Percentiles rank a stretch among this genome's conserved stretches.
Evolutionary conservation across 1,140 invertebrate species (phyloP).

Genomic region (Agrilus planipennis): DNA sequence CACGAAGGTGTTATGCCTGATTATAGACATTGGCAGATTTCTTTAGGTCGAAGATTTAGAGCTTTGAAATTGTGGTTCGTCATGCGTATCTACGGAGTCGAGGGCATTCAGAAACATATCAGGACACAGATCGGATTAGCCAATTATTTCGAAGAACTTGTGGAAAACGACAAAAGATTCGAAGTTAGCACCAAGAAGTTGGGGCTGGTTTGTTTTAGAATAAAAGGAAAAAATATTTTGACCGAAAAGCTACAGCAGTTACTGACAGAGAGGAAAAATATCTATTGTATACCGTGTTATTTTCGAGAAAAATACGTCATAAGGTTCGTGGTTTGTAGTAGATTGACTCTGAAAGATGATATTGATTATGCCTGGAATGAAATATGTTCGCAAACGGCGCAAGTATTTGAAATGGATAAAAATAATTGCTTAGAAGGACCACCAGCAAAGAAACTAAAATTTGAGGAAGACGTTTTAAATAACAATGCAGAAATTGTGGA

Average conservation of each 20-base stretch:
- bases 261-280: constrained; percentile 63
- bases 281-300: constrained; percentile 74
- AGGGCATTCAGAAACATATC: constrained; percentile 69
- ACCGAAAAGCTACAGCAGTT: constrained; percentile 64
- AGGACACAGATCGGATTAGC: constrained; percentile 65
- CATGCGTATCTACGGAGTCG: constrained; percentile 68
- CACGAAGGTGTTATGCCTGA: constrained; percentile 64
- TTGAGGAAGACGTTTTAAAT: no score
- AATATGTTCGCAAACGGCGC: no score
- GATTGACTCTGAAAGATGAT: constrained; percentile 55
- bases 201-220: constrained; percentile 79
- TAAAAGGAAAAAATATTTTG: constrained; percentile 61
- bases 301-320: constrained; percentile 58
- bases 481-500: no score
- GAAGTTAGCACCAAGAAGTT: constrained; percentile 46
- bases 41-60: constrained; percentile 81
- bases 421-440: no score
- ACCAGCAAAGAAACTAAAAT: no score
- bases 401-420: no score
- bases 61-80: constrained; percentile 94
- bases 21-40: constrained; percentile 92
- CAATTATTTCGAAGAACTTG: constrained; percentile 60
- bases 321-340: constrained; percentile 72
- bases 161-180: constrained; percentile 62
- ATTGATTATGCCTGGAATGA: constrained; percentile 74